Conservation (phyloP, 37 sponge, comb jelly and placozoan genomes). For the Eunapius fragilis region DNA sequence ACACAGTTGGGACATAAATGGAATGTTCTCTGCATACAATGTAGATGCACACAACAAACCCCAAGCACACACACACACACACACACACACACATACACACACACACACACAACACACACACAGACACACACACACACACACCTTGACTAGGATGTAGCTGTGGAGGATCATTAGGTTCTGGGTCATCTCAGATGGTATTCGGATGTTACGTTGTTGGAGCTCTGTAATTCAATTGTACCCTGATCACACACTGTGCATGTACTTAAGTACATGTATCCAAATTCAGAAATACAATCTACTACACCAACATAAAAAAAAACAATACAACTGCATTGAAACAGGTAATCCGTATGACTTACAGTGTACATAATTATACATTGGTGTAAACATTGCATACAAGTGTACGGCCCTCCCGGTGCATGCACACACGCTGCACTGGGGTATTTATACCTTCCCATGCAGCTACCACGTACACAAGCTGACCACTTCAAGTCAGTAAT, state of each 20-base stretch:
- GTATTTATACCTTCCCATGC: too few relatives aligned
- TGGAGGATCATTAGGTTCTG: constrained; percentile 94
- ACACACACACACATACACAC: not conserved
- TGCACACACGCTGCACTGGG: too few relatives aligned
- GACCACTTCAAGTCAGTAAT: too few relatives aligned
- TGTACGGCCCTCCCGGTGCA: too few relatives aligned
- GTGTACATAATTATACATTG: too few relatives aligned
- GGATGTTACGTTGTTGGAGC: constrained; percentile 76
- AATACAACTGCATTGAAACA: too few relatives aligned
- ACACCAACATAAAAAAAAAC: too few relatives aligned
- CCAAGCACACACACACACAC: not conserved
- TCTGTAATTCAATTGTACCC: constrained; percentile 36
- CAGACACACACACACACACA: not conserved
- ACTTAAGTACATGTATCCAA: not conserved
- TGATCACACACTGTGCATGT: not conserved
- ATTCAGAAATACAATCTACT: too few relatives aligned
- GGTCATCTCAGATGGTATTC: constrained; percentile 87
- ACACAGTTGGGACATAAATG: too few relatives aligned
- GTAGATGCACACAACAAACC: not conserved
- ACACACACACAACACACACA: not conserved
- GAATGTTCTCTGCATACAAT: not conserved
- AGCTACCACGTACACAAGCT: too few relatives aligned
- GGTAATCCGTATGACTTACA: too few relatives aligned
- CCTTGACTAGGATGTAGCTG: constrained; percentile 93
- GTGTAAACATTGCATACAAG: too few relatives aligned